Evolutionary conservation across 1,140 invertebrate genomes (phyloP).

Genomic region (Cyrtorhinus lividipennis): DNA sequence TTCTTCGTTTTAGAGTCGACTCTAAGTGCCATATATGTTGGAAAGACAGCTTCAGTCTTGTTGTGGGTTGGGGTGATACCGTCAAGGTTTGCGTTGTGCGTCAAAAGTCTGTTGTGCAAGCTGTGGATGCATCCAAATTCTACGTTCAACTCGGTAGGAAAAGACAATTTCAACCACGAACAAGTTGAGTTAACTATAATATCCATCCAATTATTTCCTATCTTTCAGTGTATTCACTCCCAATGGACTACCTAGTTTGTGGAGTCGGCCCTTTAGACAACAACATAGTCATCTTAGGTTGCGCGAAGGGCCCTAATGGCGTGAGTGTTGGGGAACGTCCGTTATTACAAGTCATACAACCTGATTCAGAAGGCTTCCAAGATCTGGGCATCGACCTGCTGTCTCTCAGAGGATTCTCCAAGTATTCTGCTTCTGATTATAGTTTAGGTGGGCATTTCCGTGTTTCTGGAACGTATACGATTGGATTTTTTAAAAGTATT

Average conservation of each 20-base stretch:
- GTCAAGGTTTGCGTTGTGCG: conserved; percentile 75
- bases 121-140: conserved; percentile 51
- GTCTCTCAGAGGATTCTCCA: conserved; percentile 52
- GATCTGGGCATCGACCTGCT: conserved; percentile 53
- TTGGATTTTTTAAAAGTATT: not conserved
- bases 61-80: conserved; percentile 89
- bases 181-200: too few species aligned
- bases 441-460: conserved; percentile 46
- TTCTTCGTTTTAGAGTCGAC: conserved; percentile 38
- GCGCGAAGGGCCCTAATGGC: conserved; percentile 1
- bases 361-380: conserved; percentile 50
- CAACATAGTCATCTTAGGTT: conserved; percentile 49
- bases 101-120: conserved; percentile 52
- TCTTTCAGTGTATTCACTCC: conserved; percentile 60
- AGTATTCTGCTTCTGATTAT: conserved; percentile 85
- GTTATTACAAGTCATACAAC: conserved; percentile 71
- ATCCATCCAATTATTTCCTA: conserved; percentile 1
- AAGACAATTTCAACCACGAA: too few species aligned
- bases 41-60: conserved; percentile 67
- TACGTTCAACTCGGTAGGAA: conserved; percentile 64
- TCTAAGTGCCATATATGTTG: conserved; percentile 71
- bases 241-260: conserved; percentile 81
- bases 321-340: conserved; percentile 52
- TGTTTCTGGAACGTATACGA: not conserved
- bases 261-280: conserved; percentile 74